Evolutionary conservation across 2,797 vertebrate species (phyloP).

Genomic region (Platalea minor): DNA sequence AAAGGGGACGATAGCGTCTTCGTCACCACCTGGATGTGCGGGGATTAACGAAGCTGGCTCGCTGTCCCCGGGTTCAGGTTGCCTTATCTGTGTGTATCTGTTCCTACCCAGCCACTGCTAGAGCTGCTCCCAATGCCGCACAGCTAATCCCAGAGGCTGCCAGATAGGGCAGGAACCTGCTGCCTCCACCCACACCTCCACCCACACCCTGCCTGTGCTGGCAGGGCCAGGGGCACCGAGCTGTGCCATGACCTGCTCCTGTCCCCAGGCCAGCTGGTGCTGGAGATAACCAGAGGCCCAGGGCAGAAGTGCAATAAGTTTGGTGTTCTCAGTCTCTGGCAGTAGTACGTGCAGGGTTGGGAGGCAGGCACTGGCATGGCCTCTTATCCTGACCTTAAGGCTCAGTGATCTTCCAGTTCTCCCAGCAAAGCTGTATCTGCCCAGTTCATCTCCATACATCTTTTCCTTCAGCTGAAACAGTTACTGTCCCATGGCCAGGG

Average conservation of each 20-base stretch:
- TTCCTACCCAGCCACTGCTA: conserved; percentile 13
- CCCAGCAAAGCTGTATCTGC: not conserved
- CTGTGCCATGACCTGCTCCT: not conserved
- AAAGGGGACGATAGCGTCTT: not conserved
- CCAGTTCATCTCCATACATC: not conserved
- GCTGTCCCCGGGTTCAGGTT: conserved; percentile 4
- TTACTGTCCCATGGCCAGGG: not conserved
- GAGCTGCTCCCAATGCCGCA: not conserved
- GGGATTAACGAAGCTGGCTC: conserved; percentile 26
- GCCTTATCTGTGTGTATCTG: conserved; percentile 44
- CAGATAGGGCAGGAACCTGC: not conserved
- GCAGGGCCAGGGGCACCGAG: not conserved
- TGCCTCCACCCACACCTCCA: not conserved
- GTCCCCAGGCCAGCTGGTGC: not conserved
- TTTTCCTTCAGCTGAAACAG: not conserved
- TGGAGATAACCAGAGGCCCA: not conserved
- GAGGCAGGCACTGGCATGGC: not conserved
- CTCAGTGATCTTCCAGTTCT: not conserved
- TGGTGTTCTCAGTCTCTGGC: not conserved
- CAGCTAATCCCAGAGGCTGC: conserved; percentile 41
- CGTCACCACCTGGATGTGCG: not conserved
- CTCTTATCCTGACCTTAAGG: not conserved
- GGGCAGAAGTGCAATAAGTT: not conserved
- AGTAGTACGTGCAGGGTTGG: fast-evolving
- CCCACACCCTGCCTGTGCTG: not conserved